Percentiles rank a stretch among this genome's conserved stretches.
Evolutionary conservation across 1,140 invertebrate genomes (phyloP).

Genomic region (Sitophilus oryzae): DNA sequence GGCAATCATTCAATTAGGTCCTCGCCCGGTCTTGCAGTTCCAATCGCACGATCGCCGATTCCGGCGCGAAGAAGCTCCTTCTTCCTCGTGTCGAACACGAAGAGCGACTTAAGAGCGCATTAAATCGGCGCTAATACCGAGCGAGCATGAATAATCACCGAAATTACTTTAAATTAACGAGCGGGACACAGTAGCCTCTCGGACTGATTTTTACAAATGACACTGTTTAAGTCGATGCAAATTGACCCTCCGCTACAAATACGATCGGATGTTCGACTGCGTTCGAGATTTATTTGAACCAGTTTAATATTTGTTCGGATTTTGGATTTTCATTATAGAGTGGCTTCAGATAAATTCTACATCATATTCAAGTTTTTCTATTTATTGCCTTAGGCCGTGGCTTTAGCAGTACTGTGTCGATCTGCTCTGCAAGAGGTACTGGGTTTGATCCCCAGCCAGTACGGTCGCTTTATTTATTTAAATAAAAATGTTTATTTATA

Average conservation of each 20-base stretch:
- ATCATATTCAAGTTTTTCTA: too few relatives aligned
- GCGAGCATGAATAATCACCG: conserved; percentile 5
- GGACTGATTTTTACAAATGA: conserved; percentile 24
- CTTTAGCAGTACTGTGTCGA: too few relatives aligned
- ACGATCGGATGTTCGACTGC: conserved; percentile 10
- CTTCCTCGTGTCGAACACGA: neutral
- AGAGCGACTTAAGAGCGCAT: neutral
- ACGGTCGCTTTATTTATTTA: too few relatives aligned
- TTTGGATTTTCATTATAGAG: too few relatives aligned
- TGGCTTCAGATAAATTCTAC: too few relatives aligned
- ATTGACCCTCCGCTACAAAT: conserved; percentile 14
- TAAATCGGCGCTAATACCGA: neutral
- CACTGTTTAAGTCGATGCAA: conserved; percentile 22
- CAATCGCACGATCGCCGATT: neutral
- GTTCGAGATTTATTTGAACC: neutral
- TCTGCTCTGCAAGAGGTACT: too few relatives aligned
- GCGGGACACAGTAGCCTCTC: neutral
- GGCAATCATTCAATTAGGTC: neutral
- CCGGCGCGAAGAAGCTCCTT: neutral
- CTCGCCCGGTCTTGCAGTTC: neutral
- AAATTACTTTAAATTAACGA: conserved; percentile 16
- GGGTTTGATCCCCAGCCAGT: too few relatives aligned
- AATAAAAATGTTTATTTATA: too few relatives aligned
- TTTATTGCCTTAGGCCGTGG: too few relatives aligned
- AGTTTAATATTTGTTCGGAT: neutral